These are phyloP conservation scores for Tachuris rubrigastra DNA, from an alignment of 2,113 vertebrate genomes.

Conservation along the genomic window DNA sequence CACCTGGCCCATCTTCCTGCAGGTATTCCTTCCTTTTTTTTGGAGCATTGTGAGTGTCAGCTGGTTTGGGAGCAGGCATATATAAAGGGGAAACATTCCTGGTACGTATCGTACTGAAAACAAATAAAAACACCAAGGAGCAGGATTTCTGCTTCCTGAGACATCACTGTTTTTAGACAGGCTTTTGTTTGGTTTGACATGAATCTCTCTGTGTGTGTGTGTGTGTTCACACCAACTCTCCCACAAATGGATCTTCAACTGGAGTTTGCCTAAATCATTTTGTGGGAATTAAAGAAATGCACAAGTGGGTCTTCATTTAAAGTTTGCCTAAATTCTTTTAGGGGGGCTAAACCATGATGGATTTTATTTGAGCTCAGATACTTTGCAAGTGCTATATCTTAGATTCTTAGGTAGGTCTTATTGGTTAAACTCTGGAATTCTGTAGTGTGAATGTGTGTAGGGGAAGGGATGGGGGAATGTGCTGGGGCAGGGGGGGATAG, in stretches of 20 bases:
- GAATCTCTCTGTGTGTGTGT: background rate
- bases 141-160: background rate
- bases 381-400: background rate
- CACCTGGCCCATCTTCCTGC: background rate
- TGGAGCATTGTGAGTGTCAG: background rate
- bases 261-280: background rate
- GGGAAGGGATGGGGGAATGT: background rate
- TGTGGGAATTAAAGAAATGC: background rate
- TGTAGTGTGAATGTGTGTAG: background rate
- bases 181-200: background rate
- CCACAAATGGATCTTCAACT: background rate
- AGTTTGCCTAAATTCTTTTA: background rate
- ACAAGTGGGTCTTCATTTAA: background rate
- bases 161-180: background rate
- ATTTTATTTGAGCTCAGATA: background rate
- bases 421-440: background rate
- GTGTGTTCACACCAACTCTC: background rate
- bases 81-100: background rate
- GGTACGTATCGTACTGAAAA: background rate
- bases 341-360: background rate
- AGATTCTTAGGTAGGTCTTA: background rate
- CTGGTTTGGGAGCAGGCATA: background rate
- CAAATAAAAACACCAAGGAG: background rate
- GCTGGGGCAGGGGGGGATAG: no score
- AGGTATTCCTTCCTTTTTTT: background rate